phyloP scores from a whole-genome alignment of 2,888 invertebrate genomes.

The Nycteola revayana region DNA sequence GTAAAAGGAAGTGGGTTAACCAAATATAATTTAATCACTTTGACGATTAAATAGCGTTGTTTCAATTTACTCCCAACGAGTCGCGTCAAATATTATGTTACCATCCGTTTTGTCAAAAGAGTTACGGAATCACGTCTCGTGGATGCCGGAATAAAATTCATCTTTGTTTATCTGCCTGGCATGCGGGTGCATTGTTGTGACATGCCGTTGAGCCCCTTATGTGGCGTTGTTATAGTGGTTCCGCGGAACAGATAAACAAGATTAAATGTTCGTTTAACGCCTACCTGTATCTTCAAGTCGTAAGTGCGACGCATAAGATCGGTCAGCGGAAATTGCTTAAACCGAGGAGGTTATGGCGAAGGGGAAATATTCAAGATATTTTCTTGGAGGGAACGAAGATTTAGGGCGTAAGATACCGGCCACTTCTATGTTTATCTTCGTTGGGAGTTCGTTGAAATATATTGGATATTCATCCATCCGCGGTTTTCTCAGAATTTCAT shows the following conservation, averaged over 20 bases:
- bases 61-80: constrained; percentile 32
- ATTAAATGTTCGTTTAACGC: constrained; percentile 50
- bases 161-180: constrained; percentile 48
- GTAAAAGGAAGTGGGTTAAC: constrained; percentile 59
- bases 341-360: constrained; percentile 39
- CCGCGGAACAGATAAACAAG: constrained; percentile 54
- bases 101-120: constrained; percentile 25
- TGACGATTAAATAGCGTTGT: constrained; percentile 43
- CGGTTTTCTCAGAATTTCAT: constrained; percentile 23
- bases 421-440: constrained; percentile 43
- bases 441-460: constrained; percentile 38
- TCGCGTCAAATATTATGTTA: constrained; percentile 22
- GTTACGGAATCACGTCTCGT: constrained; percentile 32
- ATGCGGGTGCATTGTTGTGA: constrained; percentile 67
- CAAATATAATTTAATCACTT: constrained; percentile 57
- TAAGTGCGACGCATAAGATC: constrained; percentile 29
- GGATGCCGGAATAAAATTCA: constrained; percentile 39
- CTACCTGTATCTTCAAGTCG: constrained; percentile 40
- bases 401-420: constrained; percentile 52
- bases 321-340: constrained; percentile 52
- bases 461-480: constrained; percentile 27
- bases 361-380: constrained; percentile 49
- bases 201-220: constrained; percentile 43
- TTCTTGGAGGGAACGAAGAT: constrained; percentile 52
- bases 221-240: constrained; percentile 32